A percentile compares a stretch with the other conserved stretches of the same genome.
These are phyloP conservation scores for Lasioglossum pauxillum DNA, from an alignment of 2,888 invertebrate species.

Conservation along the genomic window DNA sequence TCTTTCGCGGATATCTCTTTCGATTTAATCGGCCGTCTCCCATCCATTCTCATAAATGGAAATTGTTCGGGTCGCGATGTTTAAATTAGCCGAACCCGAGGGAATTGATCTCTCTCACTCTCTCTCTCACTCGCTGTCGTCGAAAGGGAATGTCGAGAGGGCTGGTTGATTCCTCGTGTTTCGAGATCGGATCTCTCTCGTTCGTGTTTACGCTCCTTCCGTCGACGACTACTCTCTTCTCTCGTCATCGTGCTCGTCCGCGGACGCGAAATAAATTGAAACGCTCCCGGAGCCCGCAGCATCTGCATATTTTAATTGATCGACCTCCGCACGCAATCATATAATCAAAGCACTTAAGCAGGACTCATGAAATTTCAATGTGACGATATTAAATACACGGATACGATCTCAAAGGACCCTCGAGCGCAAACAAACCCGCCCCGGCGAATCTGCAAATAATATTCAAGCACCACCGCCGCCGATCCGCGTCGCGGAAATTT, in stretches of 20 bases:
- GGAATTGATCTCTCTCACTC: background rate
- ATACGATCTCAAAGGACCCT: constrained; percentile 36
- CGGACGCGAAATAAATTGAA: constrained; percentile 21
- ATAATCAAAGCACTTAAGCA: constrained; percentile 40
- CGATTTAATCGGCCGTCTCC: constrained; percentile 24
- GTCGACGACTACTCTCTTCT: background rate
- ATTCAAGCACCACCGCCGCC: constrained; percentile 17
- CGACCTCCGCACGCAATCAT: constrained; percentile 17
- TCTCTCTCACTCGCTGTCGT: background rate
- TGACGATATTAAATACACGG: constrained; percentile 46
- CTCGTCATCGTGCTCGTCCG: background rate
- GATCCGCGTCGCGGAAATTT: background rate
- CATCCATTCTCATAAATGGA: background rate
- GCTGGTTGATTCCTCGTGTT: background rate
- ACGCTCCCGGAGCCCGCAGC: background rate
- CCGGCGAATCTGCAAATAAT: constrained; percentile 44
- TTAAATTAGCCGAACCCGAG: constrained; percentile 15
- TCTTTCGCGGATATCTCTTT: background rate
- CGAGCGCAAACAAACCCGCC: constrained; percentile 10
- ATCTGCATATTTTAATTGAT: constrained; percentile 58
- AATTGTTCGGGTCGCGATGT: background rate
- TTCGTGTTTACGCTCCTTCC: background rate
- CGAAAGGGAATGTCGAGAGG: background rate
- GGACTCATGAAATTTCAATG: constrained; percentile 51
- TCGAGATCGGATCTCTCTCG: background rate